A percentile compares a stretch with the other conserved stretches of the same genome.
phyloP scores from a whole-genome alignment of 2,797 vertebrate species.

The Sebastes diploproa region DNA sequence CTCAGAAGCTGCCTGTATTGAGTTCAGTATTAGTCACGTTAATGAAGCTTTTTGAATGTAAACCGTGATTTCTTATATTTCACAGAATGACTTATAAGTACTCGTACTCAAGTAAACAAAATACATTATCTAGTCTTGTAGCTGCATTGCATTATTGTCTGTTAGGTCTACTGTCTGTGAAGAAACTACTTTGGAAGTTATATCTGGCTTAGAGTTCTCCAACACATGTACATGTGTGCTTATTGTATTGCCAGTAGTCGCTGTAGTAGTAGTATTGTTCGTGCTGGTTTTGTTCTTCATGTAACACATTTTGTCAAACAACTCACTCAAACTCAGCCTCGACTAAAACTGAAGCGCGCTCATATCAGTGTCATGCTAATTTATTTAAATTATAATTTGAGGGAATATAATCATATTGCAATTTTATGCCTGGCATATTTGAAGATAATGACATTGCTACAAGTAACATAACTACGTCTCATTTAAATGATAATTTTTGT shows the following conservation, averaged over 20 bases:
- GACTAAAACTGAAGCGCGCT: background rate
- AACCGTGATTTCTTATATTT: background rate
- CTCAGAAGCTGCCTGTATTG: background rate
- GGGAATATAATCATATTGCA: constrained; percentile 20
- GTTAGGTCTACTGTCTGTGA: background rate
- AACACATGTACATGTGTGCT: background rate
- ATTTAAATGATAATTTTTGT: constrained; percentile 67
- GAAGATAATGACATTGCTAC: constrained; percentile 51
- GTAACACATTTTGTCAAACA: constrained; percentile 8
- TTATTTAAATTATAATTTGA: constrained; percentile 40
- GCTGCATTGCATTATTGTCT: background rate
- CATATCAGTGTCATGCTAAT: constrained; percentile 37
- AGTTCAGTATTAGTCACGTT: background rate
- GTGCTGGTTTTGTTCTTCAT: background rate
- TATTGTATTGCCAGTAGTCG: background rate
- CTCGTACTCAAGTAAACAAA: background rate
- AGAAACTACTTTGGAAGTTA: background rate
- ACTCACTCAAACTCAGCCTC: constrained; percentile 5
- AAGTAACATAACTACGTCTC: constrained; percentile 41
- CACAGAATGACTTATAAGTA: background rate
- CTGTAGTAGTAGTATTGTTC: background rate
- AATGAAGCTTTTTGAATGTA: background rate
- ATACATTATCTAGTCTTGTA: background rate
- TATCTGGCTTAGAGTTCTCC: background rate
- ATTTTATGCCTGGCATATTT: constrained; percentile 41